Evolutionary conservation across 2,113 vertebrate genomes (phyloP).

Genomic region (Egretta garzetta): DNA sequence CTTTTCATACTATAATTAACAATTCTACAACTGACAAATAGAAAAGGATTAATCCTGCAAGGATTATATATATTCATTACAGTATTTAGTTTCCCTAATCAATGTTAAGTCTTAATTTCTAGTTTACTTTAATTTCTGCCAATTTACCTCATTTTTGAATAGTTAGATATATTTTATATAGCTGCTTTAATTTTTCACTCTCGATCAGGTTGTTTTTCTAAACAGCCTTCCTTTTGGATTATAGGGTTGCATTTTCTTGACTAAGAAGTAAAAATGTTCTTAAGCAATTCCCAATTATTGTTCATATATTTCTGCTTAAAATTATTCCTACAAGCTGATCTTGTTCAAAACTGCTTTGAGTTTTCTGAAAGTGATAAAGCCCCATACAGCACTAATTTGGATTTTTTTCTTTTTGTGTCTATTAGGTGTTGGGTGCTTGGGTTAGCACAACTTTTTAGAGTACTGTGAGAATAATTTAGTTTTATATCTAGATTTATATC

Average conservation of each 20-base stretch:
- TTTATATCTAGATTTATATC: not conserved
- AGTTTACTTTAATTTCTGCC: not conserved
- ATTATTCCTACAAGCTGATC: not conserved
- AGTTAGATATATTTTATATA: not conserved
- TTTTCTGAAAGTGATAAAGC: not conserved
- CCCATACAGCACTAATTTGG: not conserved
- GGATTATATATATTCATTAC: not conserved
- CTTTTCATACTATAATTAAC: not conserved
- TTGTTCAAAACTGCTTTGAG: not conserved
- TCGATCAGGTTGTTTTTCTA: not conserved
- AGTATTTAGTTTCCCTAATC: not conserved
- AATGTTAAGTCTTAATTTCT: not conserved
- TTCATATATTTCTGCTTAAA: not conserved
- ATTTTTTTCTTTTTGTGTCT: not conserved
- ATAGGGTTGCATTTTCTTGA: not conserved
- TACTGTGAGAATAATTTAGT: not conserved
- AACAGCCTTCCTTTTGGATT: not conserved
- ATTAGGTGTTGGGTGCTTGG: not conserved
- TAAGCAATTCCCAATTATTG: not conserved
- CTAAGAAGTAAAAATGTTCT: not conserved
- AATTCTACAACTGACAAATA: not conserved
- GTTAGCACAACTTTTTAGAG: not conserved
- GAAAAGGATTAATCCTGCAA: not conserved
- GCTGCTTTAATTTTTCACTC: not conserved
- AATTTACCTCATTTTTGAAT: not conserved